Conservation (phyloP, 2,888 invertebrate species). For the Megastigmus dorsalis region DNA sequence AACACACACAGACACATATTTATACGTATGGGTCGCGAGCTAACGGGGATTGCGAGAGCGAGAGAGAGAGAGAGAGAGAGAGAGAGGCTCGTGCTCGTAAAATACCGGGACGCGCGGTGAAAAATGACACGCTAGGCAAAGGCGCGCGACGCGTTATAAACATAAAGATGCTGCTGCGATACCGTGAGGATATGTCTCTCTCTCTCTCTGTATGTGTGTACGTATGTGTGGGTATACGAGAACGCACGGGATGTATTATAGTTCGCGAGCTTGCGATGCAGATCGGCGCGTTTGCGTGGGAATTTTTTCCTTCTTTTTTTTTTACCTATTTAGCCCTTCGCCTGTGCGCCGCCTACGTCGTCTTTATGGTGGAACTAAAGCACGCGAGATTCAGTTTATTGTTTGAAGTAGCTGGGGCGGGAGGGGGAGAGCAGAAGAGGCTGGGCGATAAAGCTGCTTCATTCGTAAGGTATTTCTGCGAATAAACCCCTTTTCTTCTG, state of each 20-base stretch:
- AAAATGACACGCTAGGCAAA: conserved; percentile 8
- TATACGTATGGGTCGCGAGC: too few relatives aligned
- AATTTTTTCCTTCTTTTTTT: neutral
- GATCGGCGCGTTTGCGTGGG: neutral
- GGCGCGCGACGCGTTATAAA: conserved; percentile 21
- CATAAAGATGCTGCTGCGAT: conserved; percentile 31
- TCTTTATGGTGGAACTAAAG: neutral
- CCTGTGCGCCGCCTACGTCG: neutral
- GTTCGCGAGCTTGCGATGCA: neutral
- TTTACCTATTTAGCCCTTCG: neutral
- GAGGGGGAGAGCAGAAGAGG: neutral
- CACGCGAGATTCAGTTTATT: neutral
- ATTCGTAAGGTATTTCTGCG: too few relatives aligned
- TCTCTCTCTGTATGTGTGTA: neutral
- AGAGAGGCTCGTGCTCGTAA: conserved; percentile 23
- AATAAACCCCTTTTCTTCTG: too few relatives aligned
- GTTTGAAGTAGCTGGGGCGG: too few relatives aligned
- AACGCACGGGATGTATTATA: too few relatives aligned
- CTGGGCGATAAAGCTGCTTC: too few relatives aligned
- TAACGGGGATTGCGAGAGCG: too few relatives aligned
- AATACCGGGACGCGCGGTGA: conserved; percentile 8
- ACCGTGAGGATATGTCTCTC: too few relatives aligned
- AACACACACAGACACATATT: too few relatives aligned
- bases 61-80: too few relatives aligned
- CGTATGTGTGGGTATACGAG: neutral